These are phyloP conservation scores for Arbacia lixula DNA, from an alignment of 53 echinoderm and acorn worm species.

Conservation along the genomic window DNA sequence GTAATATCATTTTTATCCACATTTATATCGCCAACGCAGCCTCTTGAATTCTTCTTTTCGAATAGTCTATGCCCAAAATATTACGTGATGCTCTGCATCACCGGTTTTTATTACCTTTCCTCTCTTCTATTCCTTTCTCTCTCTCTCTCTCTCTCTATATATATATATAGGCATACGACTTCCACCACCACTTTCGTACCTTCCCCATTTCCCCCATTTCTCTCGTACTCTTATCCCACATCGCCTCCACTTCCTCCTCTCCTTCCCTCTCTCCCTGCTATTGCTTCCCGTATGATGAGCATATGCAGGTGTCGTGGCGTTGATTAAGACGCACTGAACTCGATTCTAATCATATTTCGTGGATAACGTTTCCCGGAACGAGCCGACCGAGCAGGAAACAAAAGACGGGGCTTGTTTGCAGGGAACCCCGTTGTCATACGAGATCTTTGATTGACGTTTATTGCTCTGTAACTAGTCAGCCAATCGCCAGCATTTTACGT, in stretches of 20 bases:
- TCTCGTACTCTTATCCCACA: not conserved
- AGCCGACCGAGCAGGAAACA: constrained; percentile 24
- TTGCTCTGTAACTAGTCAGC: constrained; percentile 38
- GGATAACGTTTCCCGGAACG: constrained; percentile 36
- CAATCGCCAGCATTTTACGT: constrained; percentile 2
- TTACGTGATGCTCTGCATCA: too few relatives aligned
- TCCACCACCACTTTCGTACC: not conserved
- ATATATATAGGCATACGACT: too few relatives aligned
- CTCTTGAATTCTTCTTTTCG: too few relatives aligned
- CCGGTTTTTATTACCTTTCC: too few relatives aligned
- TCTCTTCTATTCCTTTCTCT: not conserved
- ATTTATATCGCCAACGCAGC: too few relatives aligned
- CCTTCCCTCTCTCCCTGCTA: not conserved
- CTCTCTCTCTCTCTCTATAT: not conserved
- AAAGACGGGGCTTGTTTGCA: constrained; percentile 42
- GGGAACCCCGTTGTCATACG: constrained; percentile 24
- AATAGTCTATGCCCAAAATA: too few relatives aligned
- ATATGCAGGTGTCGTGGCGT: constrained; percentile 26
- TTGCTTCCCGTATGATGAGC: not conserved
- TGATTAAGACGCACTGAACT: constrained; percentile 42
- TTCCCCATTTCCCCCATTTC: not conserved
- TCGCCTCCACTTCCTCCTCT: not conserved
- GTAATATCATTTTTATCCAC: too few relatives aligned
- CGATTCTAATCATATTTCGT: constrained; percentile 50
- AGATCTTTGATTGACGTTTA: constrained; percentile 41